These are phyloP conservation scores for Catostylus mosaicus DNA, from an alignment of 30 jellyfish, hydroid and myxozoan genomes.

Conservation along the genomic window DNA sequence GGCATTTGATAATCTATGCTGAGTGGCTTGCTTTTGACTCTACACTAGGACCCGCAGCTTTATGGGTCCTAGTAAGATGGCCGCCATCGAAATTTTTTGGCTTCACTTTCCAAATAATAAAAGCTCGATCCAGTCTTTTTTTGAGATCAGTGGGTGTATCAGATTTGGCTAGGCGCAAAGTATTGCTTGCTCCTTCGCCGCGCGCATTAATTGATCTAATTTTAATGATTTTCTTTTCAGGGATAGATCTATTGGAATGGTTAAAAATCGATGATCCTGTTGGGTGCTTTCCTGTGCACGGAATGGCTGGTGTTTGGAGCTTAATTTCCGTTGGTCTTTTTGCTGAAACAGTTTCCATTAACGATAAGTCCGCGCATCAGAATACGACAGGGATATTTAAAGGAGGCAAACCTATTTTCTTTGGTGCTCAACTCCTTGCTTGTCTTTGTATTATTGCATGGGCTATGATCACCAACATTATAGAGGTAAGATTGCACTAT, in stretches of 20 bases:
- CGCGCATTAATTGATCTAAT: not conserved
- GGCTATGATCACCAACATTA: conserved; percentile 65
- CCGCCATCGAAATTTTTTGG: too few relatives aligned
- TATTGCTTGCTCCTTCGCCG: not conserved
- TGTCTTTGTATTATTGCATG: conserved; percentile 67
- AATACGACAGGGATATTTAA: conserved; percentile 65
- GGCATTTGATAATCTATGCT: too few relatives aligned
- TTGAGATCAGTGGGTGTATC: too few relatives aligned
- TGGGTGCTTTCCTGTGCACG: conserved; percentile 90
- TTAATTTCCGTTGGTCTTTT: conserved; percentile 80
- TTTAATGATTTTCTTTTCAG: conserved; percentile 42
- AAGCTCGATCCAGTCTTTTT: too few relatives aligned
- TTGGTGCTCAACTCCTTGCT: conserved; percentile 70
- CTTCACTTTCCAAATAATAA: too few relatives aligned
- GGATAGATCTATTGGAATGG: conserved; percentile 71
- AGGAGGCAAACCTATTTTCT: conserved; percentile 54
- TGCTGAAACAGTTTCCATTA: conserved; percentile 69
- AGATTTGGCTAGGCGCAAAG: too few relatives aligned
- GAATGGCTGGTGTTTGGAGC: conserved; percentile 87
- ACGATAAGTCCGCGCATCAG: not conserved
- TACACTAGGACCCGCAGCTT: too few relatives aligned
- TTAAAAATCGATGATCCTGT: conserved; percentile 93
- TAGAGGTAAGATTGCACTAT: conserved; percentile 72
- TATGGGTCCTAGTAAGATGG: too few relatives aligned
- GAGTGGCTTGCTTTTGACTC: too few relatives aligned